Base-by-base conservation (phyloP, 2,888 invertebrate genomes). In the Drosophila neotestacea region DNA sequence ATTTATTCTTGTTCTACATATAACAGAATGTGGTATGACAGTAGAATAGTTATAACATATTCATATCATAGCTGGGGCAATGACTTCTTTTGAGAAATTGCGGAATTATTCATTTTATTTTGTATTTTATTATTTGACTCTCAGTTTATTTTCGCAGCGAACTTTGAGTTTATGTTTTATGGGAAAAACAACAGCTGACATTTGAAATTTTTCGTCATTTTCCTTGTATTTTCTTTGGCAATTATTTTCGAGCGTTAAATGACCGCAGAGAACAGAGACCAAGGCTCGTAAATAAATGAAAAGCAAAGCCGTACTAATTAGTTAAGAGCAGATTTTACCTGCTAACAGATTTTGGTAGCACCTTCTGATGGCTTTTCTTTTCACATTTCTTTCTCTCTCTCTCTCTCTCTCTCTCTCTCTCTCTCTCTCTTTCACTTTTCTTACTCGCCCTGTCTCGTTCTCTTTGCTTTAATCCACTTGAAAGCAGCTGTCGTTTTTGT, bases 281-380 rank as follows among this genome's bases (percentile, higher is more conserved):
- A 34, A 22, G 16, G 5, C 39, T 51, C 52, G 59, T 47, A 60
- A 62, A 71, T 77, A 77, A 74, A 71, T 77, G 58, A 59, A 73
- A 63, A 63, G 74, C 74, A 77, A 77, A 78, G 69, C 64, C 54
- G 56, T 55, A 59, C 51, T 78, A 77, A 77, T 77, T 79, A 79
- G 77, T 70, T 70, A 70, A 70, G 66, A 74, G 70, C 65, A 56
- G 48, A 41, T 44, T 68, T 63, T 69, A 59, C 69, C 70, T 77
- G 75, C 56, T 42, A 73, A 47, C 50, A 64, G 22, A 55, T 64
- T 42, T 41, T 48, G 22, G 10, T 7, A 27, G 58, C 47, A 28
- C 4, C 34, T 44, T 7, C 34, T 38, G 16, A 44, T 54, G 34
- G 28, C 13, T 39, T 11, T 39, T n/a, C 10, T 22, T 16, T 46